Evolutionary conservation across 2,797 vertebrate species (phyloP).

Genomic region (Ptychobarbus kaznakovi): DNA sequence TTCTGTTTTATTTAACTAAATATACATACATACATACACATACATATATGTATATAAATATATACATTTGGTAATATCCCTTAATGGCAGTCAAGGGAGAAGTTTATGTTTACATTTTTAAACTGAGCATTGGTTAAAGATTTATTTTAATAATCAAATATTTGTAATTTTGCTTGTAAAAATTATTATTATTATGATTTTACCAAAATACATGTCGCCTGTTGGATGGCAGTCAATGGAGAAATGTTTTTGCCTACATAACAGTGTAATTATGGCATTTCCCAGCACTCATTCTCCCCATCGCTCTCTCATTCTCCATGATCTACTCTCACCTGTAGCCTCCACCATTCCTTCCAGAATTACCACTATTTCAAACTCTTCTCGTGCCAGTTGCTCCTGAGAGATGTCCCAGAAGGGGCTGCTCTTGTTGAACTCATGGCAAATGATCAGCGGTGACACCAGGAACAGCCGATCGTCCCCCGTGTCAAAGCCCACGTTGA

Average conservation of each 20-base stretch:
- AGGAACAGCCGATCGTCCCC: slow-evolving; percentile 69
- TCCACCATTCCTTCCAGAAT: slow-evolving; percentile 72
- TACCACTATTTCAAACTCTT: slow-evolving; percentile 71
- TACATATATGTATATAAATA: too few species aligned
- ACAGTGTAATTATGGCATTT: neutral
- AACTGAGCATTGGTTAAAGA: neutral
- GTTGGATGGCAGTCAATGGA: neutral
- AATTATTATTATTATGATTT: too few species aligned
- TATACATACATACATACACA: too few species aligned
- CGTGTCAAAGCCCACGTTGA: slow-evolving; percentile 68
- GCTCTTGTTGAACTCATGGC: slow-evolving; percentile 66
- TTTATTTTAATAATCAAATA: neutral
- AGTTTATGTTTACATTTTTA: neutral
- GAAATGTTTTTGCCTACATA: neutral
- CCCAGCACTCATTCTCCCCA: neutral
- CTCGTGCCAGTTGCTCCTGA: slow-evolving; percentile 60
- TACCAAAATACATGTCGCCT: neutral
- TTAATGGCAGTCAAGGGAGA: neutral
- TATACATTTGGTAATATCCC: neutral
- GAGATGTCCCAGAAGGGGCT: slow-evolving; percentile 71
- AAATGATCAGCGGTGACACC: slow-evolving; percentile 70
- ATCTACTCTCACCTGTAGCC: slow-evolving; percentile 63
- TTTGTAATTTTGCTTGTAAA: too few species aligned
- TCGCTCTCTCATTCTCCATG: neutral
- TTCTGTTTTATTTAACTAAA: too few species aligned